These are phyloP conservation scores for Rhinogobio ventralis DNA, from an alignment of 2,797 vertebrate genomes.

Conservation along the genomic window DNA sequence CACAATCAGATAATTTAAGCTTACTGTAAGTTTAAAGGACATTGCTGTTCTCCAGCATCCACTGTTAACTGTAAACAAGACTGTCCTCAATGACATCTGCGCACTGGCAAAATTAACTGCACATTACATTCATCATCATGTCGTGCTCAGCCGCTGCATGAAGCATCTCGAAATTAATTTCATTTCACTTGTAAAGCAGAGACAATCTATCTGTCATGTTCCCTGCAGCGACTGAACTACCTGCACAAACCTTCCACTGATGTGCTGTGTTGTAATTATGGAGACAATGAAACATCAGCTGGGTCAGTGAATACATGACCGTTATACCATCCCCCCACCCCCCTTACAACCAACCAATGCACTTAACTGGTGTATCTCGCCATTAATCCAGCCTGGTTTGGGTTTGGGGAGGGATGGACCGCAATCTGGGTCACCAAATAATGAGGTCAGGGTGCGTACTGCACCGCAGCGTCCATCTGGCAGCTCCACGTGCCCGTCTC, in stretches of 20 bases:
- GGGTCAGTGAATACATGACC: conserved; percentile 29
- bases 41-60: background rate
- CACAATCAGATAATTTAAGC: background rate
- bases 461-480: conserved; percentile 71
- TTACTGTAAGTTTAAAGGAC: background rate
- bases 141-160: background rate
- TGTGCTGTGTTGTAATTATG: conserved; percentile 9
- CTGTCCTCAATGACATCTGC: background rate
- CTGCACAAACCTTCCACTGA: background rate
- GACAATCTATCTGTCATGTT: background rate
- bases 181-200: conserved; percentile 11
- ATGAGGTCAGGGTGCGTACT: conserved; percentile 70
- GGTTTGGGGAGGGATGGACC: conserved; percentile 41
- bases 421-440: conserved; percentile 74
- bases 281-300: conserved; percentile 53
- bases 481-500: conserved; percentile 35
- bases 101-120: conserved; percentile 4
- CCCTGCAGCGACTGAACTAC: conserved; percentile 23
- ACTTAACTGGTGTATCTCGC: conserved; percentile 51
- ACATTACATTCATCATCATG: conserved; percentile 30
- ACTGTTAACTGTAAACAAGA: conserved; percentile 14
- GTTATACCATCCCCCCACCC: conserved; percentile 32
- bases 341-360: conserved; percentile 10
- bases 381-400: conserved; percentile 67
- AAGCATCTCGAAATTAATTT: conserved; percentile 37